These are phyloP conservation scores for Cheumatopsyche charites DNA, from an alignment of 1,140 invertebrate genomes.

Conservation along the genomic window DNA sequence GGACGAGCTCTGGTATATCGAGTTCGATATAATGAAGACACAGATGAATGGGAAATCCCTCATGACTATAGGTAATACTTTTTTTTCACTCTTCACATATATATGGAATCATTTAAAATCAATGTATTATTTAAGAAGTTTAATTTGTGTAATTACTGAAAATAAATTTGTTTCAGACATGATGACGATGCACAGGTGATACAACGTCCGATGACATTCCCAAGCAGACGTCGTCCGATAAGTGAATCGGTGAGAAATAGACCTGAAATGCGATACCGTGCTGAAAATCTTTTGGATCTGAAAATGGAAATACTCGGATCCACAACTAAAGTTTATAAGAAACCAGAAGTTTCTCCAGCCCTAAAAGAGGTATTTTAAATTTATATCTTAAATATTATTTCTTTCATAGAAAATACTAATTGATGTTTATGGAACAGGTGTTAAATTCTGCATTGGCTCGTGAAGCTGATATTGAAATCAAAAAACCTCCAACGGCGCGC, in stretches of 20 bases:
- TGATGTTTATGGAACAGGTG: constrained; percentile 34
- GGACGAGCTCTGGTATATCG: constrained; percentile 85
- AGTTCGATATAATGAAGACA: constrained; percentile 85
- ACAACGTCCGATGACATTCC: constrained; percentile 69
- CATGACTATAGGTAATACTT: constrained; percentile 52
- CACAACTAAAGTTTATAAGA: constrained; percentile 50
- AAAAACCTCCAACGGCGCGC: constrained; percentile 45
- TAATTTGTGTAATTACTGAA: constrained; percentile 41
- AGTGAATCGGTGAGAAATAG: constrained; percentile 74
- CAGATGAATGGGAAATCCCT: constrained; percentile 79
- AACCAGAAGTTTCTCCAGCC: constrained; percentile 44
- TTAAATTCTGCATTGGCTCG: constrained; percentile 44
- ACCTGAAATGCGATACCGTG: constrained; percentile 69
- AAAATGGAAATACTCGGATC: constrained; percentile 67
- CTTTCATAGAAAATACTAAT: too few relatives aligned
- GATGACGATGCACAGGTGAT: constrained; percentile 57
- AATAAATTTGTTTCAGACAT: constrained; percentile 31
- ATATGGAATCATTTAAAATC: too few relatives aligned
- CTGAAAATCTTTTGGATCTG: constrained; percentile 84
- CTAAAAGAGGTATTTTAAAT: constrained; percentile 41
- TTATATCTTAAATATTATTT: too few relatives aligned
- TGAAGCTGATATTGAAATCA: constrained; percentile 47
- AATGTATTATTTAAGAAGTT: constrained; percentile 25
- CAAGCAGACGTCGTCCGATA: constrained; percentile 69
- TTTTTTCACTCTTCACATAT: too few relatives aligned